Evolutionary conservation across 2,797 vertebrate genomes (phyloP).

Genomic region (Falco columbarius): DNA sequence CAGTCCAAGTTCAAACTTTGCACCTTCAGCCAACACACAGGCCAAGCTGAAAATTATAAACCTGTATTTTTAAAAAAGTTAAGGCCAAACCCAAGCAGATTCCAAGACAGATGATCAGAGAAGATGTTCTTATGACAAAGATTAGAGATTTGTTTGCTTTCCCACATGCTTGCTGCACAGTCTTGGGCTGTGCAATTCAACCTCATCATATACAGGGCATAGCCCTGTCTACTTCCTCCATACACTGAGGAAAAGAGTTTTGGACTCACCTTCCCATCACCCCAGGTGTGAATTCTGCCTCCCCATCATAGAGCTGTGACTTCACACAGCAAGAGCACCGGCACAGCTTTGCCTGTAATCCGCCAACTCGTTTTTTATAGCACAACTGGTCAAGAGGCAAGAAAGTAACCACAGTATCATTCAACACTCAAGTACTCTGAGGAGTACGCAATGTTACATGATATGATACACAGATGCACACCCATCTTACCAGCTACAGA

Average conservation of each 20-base stretch:
- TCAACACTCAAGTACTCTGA: not conserved
- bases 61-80: not conserved
- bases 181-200: not conserved
- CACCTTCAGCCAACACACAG: not conserved
- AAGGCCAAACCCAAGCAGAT: not conserved
- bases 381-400: not conserved
- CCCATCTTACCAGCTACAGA: not conserved
- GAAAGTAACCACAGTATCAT: not conserved
- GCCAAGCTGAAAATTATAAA: not conserved
- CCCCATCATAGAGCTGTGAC: not conserved
- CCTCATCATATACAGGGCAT: not conserved
- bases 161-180: not conserved
- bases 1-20: not conserved
- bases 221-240: not conserved
- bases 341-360: not conserved
- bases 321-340: not conserved
- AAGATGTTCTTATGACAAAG: not conserved
- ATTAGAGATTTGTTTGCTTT: not conserved
- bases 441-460: accelerated
- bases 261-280: not conserved
- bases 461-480: not conserved
- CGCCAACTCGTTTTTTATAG: not conserved
- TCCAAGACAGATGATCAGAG: not conserved
- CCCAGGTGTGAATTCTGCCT: not conserved
- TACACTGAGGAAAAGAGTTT: not conserved